Evolutionary conservation across 37 sponge, comb jelly and placozoan genomes (phyloP), one percentile per base, ranked within the genome.

Genomic region (Haliclona indistincta): DNA sequence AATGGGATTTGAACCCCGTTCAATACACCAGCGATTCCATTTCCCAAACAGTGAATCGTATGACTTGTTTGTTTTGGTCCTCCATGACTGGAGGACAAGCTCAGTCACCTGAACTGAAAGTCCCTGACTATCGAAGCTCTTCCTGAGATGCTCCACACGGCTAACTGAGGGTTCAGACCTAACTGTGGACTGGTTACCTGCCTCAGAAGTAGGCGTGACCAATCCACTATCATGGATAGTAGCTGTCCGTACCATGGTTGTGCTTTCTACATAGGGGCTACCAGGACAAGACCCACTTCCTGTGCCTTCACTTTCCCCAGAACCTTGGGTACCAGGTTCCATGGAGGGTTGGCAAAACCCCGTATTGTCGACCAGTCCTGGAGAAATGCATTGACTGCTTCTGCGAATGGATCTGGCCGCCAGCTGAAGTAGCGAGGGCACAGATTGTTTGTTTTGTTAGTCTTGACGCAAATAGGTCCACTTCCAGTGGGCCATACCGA

Each of bases 271-370:
- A 47, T 19, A 17, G 73, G 73, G 51, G 47, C 25, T 32, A 71
- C 51, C 55, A 71, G 56, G 32, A 71, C 23, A 8, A 71, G 5
- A 54, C 13, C 19, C 5, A 22, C 47, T 13, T 2, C 63, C 51
- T 77, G 70, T 8, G 20, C 1, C 41, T 58, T 23, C 0, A 44
- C 76, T 42, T 75, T 56, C 8, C 10, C 26, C 8, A 68, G 64
- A 0, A 84, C 77, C 28, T 63, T 51, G 30, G 58, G 6, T 42
- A 69, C 54, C 28, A 76, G 77, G 52, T 47, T 56, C 72, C 74
- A 84, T 15, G 85, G 85, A 38, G 84, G 84, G 55, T 73, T 38
- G 55, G 73, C 73, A 43, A 44, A 76, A 5, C 52, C 79, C 4
- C 1, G 1, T 8, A 72, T 5, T 19, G 36, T 45, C 13, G 49